phyloP scores from a whole-genome alignment of 2,797 vertebrate species.

The Gallinago solitaria region DNA sequence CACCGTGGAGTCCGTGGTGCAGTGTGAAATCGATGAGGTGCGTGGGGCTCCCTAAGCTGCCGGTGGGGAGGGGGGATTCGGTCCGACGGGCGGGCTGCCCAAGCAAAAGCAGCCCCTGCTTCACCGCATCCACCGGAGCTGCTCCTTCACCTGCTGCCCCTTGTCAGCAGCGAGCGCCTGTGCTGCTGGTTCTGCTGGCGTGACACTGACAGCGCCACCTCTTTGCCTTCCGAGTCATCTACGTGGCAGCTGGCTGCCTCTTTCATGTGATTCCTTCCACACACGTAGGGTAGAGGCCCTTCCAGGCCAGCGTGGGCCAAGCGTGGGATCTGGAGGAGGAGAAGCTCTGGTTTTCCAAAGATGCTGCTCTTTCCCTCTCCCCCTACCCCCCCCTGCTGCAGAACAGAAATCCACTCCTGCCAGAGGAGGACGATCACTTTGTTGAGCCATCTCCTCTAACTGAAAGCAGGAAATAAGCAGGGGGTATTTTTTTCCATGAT shows the following conservation, averaged over 20 bases:
- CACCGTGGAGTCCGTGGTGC: slow-evolving; percentile 90
- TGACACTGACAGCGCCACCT: slow-evolving; percentile 54
- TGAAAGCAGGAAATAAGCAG: background rate
- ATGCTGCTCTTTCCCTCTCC: background rate
- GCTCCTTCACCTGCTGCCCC: slow-evolving; percentile 7
- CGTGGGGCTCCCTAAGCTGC: background rate
- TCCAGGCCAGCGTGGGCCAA: background rate
- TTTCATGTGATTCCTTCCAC: background rate
- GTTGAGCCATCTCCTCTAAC: background rate
- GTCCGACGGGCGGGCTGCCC: background rate
- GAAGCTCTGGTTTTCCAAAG: background rate
- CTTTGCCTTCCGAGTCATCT: slow-evolving; percentile 23
- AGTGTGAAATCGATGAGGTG: slow-evolving; percentile 98
- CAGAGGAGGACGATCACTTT: background rate
- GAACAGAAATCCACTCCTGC: background rate
- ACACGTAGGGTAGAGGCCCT: background rate
- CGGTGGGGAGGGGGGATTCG: background rate
- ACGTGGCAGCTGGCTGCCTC: slow-evolving; percentile 58
- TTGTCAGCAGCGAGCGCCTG: background rate
- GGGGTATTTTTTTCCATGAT: background rate
- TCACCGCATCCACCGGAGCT: background rate
- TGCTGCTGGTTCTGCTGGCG: background rate
- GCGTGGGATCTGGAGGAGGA: background rate
- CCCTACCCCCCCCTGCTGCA: accelerated
- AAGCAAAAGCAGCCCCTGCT: accelerated